Conservation (phyloP, 2,797 vertebrate species). For the Denticeps clupeoides region DNA sequence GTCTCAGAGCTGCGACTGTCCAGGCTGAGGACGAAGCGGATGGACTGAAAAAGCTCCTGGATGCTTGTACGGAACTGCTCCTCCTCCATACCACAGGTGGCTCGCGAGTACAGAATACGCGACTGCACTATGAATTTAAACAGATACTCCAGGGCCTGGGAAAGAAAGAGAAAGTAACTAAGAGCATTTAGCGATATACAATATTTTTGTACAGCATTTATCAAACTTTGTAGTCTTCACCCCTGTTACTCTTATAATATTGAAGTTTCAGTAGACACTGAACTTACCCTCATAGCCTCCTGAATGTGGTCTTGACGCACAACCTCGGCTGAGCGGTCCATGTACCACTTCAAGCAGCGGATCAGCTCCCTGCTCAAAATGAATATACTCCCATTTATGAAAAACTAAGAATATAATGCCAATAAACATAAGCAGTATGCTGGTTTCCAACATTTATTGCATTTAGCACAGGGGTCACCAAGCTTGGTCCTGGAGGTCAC, state of each 20-base stretch:
- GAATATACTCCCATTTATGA: too few species aligned
- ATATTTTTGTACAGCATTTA: too few species aligned
- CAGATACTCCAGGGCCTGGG: constrained; percentile 92
- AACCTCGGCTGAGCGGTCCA: constrained; percentile 95
- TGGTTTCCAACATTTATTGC: too few species aligned
- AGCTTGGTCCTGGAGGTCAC: too few species aligned
- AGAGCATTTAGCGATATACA: too few species aligned
- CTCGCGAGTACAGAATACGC: constrained; percentile 92
- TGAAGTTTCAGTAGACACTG: too few species aligned
- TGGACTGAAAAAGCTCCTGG: constrained; percentile 97
- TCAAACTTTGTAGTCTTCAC: too few species aligned
- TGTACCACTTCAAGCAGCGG: constrained; percentile 97
- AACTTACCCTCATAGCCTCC: constrained; percentile 91
- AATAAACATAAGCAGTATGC: too few species aligned
- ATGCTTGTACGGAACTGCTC: constrained; percentile 91
- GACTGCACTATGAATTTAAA: constrained; percentile 99
- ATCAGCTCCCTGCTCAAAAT: constrained; percentile 85
- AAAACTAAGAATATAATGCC: too few species aligned
- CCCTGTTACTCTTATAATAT: too few species aligned
- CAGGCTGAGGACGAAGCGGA: constrained; percentile 93
- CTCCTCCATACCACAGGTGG: constrained; percentile 96
- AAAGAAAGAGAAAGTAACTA: constrained; percentile 15
- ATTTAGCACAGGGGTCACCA: too few species aligned
- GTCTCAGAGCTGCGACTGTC: constrained; percentile 96
- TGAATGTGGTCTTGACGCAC: constrained; percentile 96